Evolutionary conservation across 2,888 invertebrate species (phyloP).

Genomic region (Scaptomyza parva): DNA sequence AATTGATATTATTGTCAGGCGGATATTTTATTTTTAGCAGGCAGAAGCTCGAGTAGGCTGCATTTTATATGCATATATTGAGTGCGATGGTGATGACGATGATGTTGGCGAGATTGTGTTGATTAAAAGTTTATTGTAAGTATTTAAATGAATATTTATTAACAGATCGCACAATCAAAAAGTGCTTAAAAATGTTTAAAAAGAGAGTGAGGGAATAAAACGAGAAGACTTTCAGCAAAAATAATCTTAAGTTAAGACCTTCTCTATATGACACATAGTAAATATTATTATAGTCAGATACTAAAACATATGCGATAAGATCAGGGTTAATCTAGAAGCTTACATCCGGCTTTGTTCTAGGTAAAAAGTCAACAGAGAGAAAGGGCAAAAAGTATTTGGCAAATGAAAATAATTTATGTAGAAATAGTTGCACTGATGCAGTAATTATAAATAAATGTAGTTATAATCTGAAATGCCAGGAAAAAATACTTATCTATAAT

Average conservation of each 20-base stretch:
- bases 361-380: neutral
- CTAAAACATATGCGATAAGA: neutral
- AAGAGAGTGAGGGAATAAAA: neutral
- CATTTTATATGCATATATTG: slow-evolving; percentile 58
- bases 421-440: neutral
- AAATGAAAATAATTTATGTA: slow-evolving; percentile 4
- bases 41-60: too few relatives aligned
- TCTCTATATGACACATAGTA: neutral
- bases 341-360: neutral
- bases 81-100: slow-evolving; percentile 6
- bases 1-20: slow-evolving; percentile 78
- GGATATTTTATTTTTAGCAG: slow-evolving; percentile 69
- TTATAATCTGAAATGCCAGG: slow-evolving; percentile 1
- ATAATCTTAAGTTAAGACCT: neutral
- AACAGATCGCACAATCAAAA: neutral
- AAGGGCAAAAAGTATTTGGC: neutral
- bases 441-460: neutral
- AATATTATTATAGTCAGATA: neutral
- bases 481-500: slow-evolving; percentile 3
- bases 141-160: slow-evolving; percentile 17
- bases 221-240: neutral
- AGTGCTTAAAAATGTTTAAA: neutral
- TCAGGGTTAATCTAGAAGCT: neutral
- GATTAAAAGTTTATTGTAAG: slow-evolving; percentile 45
- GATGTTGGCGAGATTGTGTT: too few relatives aligned